Evolutionary conservation across 64 coral and sea anemone species (phyloP).

Genomic region (Pachyseris speciosa): DNA sequence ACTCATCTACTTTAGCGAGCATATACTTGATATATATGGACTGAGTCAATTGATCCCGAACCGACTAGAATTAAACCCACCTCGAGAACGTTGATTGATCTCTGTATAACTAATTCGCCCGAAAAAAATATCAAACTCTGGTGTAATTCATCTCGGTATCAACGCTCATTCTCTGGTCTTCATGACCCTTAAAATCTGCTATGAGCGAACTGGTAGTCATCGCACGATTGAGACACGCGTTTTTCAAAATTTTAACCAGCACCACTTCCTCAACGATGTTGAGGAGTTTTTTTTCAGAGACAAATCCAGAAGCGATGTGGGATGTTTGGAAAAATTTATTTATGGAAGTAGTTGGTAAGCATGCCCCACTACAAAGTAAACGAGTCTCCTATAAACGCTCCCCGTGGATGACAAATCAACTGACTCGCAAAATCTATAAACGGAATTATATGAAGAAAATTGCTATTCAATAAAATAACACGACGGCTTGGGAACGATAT

Average conservation of each 20-base stretch:
- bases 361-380: conserved; percentile 32
- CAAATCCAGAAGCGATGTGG: conserved; percentile 41
- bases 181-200: conserved; percentile 41
- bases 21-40: conserved; percentile 55
- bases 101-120: conserved; percentile 15
- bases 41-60: conserved; percentile 32
- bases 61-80: conserved; percentile 40
- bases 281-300: neutral
- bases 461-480: conserved; percentile 33
- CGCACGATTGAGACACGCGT: neutral
- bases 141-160: conserved; percentile 27
- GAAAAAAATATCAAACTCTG: conserved; percentile 45
- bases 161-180: conserved; percentile 51
- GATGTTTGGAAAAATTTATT: conserved; percentile 30
- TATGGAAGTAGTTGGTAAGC: conserved; percentile 42
- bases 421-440: conserved; percentile 15
- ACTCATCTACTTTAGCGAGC: neutral
- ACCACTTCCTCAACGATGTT: conserved; percentile 34
- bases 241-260: conserved; percentile 46
- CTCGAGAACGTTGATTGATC: conserved; percentile 30
- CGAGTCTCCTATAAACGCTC: conserved; percentile 34
- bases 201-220: neutral
- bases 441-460: conserved; percentile 15
- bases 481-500: conserved; percentile 15
- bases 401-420: conserved; percentile 42